These are phyloP conservation scores for Himalopsyche japonica DNA, from an alignment of 2,888 invertebrate genomes.

Conservation along the genomic window DNA sequence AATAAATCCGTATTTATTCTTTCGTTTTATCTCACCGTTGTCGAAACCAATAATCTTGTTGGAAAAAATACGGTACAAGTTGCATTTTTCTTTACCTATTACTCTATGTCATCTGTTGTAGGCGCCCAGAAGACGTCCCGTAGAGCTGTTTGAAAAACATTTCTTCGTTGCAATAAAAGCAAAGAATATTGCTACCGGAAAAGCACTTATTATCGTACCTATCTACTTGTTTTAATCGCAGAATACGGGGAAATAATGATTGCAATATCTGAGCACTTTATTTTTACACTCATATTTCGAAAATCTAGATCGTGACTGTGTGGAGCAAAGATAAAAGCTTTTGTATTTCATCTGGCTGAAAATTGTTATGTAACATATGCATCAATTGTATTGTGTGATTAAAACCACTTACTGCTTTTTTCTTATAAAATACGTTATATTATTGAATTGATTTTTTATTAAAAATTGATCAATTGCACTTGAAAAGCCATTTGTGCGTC, in stretches of 20 bases:
- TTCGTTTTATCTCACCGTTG: neutral
- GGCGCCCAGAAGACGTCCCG: neutral
- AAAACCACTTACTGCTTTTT: too few relatives aligned
- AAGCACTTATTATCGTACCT: neutral
- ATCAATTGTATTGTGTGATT: too few relatives aligned
- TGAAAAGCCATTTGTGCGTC: too few relatives aligned
- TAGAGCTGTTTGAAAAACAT: neutral
- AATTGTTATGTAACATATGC: too few relatives aligned
- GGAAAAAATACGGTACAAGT: neutral
- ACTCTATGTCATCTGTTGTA: neutral
- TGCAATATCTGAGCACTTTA: neutral
- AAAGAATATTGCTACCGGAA: neutral
- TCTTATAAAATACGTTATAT: too few relatives aligned
- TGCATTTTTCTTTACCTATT: neutral
- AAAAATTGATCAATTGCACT: too few relatives aligned
- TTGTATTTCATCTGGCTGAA: too few relatives aligned
- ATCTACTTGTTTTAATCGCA: neutral
- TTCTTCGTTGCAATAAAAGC: neutral
- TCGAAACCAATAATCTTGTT: neutral
- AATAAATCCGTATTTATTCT: neutral
- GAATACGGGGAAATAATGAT: neutral
- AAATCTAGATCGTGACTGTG: too few relatives aligned
- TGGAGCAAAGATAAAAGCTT: too few relatives aligned
- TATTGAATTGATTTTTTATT: too few relatives aligned
- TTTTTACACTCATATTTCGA: neutral